Conservation (phyloP, 2,888 invertebrate genomes). For the Amiota communis region DNA sequence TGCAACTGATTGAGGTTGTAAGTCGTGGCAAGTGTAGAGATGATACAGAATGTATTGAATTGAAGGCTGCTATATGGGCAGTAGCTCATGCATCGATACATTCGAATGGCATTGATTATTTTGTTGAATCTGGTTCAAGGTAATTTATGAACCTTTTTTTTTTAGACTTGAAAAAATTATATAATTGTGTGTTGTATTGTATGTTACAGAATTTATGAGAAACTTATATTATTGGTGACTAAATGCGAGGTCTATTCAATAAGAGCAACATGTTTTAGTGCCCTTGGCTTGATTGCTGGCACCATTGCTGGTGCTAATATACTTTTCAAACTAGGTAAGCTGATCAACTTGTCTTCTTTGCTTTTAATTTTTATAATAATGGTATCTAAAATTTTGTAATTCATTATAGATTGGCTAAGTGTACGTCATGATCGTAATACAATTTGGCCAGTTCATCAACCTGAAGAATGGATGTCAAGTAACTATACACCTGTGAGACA, state of each 20-base stretch:
- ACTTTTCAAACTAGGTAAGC: conserved; percentile 80
- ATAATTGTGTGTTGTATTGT: conserved; percentile 9
- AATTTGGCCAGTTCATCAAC: conserved; percentile 83
- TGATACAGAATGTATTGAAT: conserved; percentile 81
- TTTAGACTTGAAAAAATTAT: neutral
- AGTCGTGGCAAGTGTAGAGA: conserved; percentile 76
- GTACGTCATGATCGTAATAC: conserved; percentile 85
- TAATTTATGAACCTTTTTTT: conserved; percentile 35
- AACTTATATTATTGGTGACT: conserved; percentile 81
- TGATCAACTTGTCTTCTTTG: neutral
- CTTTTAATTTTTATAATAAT: too few species aligned
- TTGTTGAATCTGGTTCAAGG: conserved; percentile 75
- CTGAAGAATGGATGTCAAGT: conserved; percentile 76
- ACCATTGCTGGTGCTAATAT: conserved; percentile 88
- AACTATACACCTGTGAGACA: conserved; percentile 73
- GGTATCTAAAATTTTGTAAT: neutral
- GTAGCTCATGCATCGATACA: conserved; percentile 88
- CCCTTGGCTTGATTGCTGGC: conserved; percentile 84
- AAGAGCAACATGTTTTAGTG: conserved; percentile 91
- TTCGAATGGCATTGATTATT: conserved; percentile 82
- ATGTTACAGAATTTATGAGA: conserved; percentile 69
- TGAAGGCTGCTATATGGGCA: conserved; percentile 94
- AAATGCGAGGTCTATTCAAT: conserved; percentile 89
- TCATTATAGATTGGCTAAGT: conserved; percentile 79
- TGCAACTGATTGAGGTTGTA: conserved; percentile 65